phyloP scores from a whole-genome alignment of 2,888 invertebrate genomes.

The Brenthis daphne region DNA sequence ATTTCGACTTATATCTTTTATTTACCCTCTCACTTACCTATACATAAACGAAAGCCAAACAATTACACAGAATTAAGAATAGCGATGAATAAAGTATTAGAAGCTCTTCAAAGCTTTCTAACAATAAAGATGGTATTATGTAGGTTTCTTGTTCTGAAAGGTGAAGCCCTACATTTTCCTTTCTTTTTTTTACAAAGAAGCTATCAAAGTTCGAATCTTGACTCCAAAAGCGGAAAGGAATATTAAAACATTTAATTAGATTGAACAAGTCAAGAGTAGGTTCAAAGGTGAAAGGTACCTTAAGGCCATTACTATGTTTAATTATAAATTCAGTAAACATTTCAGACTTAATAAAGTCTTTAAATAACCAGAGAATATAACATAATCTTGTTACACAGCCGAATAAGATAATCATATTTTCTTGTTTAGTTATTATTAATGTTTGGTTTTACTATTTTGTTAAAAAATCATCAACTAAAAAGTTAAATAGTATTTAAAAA shows the following conservation, averaged over 20 bases:
- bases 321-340: too few species aligned
- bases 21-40: slow-evolving; percentile 45
- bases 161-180: slow-evolving; percentile 7
- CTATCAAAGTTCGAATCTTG: not conserved
- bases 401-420: too few species aligned
- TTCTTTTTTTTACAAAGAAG: slow-evolving; percentile 3
- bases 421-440: too few species aligned
- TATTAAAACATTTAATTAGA: not conserved
- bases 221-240: not conserved
- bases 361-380: too few species aligned
- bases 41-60: not conserved
- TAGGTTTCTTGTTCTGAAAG: slow-evolving; percentile 8
- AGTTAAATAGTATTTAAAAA: too few species aligned
- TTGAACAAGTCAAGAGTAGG: too few species aligned
- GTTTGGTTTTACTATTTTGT: too few species aligned
- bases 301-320: too few species aligned
- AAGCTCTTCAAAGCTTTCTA: slow-evolving; percentile 3
- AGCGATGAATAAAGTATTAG: slow-evolving; percentile 8
- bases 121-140: slow-evolving; percentile 7
- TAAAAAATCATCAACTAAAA: too few species aligned
- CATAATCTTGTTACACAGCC: too few species aligned
- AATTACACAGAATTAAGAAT: not conserved
- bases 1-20: slow-evolving; percentile 75
- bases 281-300: too few species aligned
- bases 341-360: too few species aligned